These are phyloP conservation scores for Nyctibius grandis DNA, from an alignment of 2,797 vertebrate species.

Conservation along the genomic window DNA sequence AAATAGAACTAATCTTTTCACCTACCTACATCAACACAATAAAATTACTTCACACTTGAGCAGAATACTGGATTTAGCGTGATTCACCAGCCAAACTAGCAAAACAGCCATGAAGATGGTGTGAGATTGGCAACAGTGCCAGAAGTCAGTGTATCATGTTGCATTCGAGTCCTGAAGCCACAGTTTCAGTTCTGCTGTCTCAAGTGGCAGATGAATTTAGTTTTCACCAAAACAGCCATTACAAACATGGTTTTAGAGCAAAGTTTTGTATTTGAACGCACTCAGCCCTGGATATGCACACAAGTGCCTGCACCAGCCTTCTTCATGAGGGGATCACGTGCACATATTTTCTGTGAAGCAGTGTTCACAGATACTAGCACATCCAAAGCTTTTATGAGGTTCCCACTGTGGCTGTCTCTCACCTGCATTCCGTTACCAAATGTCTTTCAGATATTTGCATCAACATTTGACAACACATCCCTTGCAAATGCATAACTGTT, in stretches of 20 bases:
- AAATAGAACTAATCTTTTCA: background rate
- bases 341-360: rapidly evolving
- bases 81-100: background rate
- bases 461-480: background rate
- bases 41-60: background rate
- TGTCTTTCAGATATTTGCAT: background rate
- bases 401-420: background rate
- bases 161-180: background rate
- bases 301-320: background rate
- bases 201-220: background rate
- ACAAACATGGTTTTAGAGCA: background rate
- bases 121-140: background rate
- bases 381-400: background rate
- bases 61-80: background rate
- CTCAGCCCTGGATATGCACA: background rate
- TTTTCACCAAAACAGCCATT: background rate
- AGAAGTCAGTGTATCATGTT: background rate
- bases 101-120: background rate
- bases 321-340: rapidly evolving
- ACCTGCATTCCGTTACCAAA: background rate
- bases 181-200: conserved; percentile 1
- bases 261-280: background rate
- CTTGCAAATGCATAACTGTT: background rate
- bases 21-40: background rate
- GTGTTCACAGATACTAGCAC: background rate